Conservation (phyloP, 2,888 invertebrate species). For the Gasteruption jaculator region DNA sequence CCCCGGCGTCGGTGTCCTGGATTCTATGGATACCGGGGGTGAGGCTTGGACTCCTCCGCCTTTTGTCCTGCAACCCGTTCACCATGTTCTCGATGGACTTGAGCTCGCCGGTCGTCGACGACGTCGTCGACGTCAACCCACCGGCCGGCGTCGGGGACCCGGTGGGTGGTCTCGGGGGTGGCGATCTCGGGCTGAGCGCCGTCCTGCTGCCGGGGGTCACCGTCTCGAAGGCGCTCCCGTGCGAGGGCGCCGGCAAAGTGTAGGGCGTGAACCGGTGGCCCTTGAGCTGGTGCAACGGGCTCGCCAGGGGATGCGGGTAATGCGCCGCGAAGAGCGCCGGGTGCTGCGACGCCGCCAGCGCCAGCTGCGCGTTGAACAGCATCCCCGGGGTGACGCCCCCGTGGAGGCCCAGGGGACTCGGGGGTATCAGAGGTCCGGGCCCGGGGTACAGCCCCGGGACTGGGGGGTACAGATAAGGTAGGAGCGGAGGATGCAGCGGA, state of each 20-base stretch:
- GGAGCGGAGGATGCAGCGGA: constrained; percentile 83
- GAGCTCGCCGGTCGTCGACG: constrained; percentile 66
- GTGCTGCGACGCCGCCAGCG: constrained; percentile 78
- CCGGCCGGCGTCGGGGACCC: constrained; percentile 55
- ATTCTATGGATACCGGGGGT: constrained; percentile 40
- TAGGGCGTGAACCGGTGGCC: constrained; percentile 87
- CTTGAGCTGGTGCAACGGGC: constrained; percentile 65
- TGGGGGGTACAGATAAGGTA: constrained; percentile 90
- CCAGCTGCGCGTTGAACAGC: constrained; percentile 83
- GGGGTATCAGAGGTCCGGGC: constrained; percentile 64
- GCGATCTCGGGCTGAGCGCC: constrained; percentile 60
- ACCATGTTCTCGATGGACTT: constrained; percentile 98
- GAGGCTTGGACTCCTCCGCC: constrained; percentile 56
- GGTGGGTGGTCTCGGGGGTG: constrained; percentile 58
- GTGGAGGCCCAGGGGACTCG: constrained; percentile 62
- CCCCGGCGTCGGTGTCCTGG: constrained; percentile 40
- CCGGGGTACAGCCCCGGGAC: constrained; percentile 74
- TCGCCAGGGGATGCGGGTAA: constrained; percentile 67
- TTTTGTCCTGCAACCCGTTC: constrained; percentile 89
- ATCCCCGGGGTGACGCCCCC: constrained; percentile 77
- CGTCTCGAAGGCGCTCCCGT: constrained; percentile 85
- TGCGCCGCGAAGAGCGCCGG: constrained; percentile 65
- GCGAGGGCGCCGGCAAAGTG: constrained; percentile 69
- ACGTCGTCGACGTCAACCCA: constrained; percentile 10
- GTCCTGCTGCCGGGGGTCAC: constrained; percentile 75